Evolutionary conservation across 2,888 invertebrate genomes (phyloP), one percentile per base, ranked within the genome.

Genomic region (Hedya salicella): DNA sequence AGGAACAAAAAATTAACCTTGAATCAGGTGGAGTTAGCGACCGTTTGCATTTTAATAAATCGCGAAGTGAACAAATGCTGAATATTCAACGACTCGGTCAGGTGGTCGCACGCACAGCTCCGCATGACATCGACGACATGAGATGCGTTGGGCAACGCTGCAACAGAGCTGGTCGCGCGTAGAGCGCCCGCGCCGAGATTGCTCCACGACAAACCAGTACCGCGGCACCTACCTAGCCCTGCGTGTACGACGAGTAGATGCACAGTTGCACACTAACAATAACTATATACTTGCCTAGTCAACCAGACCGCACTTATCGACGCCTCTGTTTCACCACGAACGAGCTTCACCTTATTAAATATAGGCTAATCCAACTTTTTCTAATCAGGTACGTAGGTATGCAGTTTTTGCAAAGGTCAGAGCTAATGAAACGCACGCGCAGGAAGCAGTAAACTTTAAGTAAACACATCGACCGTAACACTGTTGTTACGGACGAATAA

Each of bases 61-160:
- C 71, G 78, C 80, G 77, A 85, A 81, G 81, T 83, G 81, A 86
- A 79, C 80, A 83, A 78, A 77, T 76, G 76, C 76, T 89, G 83
- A 87, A 89, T 89, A 89, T 88, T 85, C 82, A 89, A 82, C 87
- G 90, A 81, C 76, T 74, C 88, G 89, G 85, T 86, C 81, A 83
- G 80, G 73, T 83, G 82, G 79, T 68, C 80, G 78, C 86, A 86
- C 85, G 86, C 86, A 83, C 75, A 67, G 70, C 63, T 57, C 61
- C 17, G 49, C 67, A 57, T 63, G 66, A 66, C 66, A 66, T 46
- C 63, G 56, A 49, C 62, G 46, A 44, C 44, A 36, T 49, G 53
- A 54, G 60, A 54, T 64, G 54, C 46, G 64, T 66, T 54, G 30
- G 32, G 16, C 59, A 60, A 57, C 44, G 57, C 56, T 42, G 42